Conservation (phyloP, 2,113 vertebrate genomes). For the Phyllostomus discolor region DNA sequence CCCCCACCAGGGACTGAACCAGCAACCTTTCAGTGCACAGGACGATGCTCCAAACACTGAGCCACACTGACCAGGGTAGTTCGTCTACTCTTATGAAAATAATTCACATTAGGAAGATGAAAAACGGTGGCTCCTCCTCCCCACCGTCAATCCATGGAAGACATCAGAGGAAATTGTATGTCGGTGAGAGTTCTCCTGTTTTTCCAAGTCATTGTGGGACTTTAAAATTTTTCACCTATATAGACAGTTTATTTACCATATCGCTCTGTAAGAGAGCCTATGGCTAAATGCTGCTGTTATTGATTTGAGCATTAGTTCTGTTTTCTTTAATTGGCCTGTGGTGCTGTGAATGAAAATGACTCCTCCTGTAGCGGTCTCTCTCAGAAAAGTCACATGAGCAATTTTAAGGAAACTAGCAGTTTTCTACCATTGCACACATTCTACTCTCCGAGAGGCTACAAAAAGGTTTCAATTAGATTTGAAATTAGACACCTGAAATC, state of each 20-base stretch:
- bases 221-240: conserved; percentile 53
- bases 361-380: conserved; percentile 62
- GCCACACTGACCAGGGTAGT: background rate
- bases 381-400: conserved; percentile 71
- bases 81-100: background rate
- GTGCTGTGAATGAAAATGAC: conserved; percentile 72
- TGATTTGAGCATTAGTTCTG: conserved; percentile 72
- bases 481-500: conserved; percentile 82
- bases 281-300: conserved; percentile 69
- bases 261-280: conserved; percentile 59
- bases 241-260: conserved; percentile 69
- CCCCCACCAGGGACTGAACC: too few relatives aligned
- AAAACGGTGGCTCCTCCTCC: background rate
- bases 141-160: background rate
- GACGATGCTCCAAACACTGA: too few relatives aligned
- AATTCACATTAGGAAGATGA: background rate
- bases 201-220: conserved; percentile 53
- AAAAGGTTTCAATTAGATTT: conserved; percentile 80
- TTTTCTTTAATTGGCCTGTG: conserved; percentile 72
- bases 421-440: conserved; percentile 73
- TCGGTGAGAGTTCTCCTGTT: background rate
- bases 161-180: conserved; percentile 23
- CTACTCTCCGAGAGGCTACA: conserved; percentile 73
- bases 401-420: conserved; percentile 76
- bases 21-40: too few relatives aligned